These are phyloP conservation scores for Parnassius mnemosyne DNA, from an alignment of 2,888 invertebrate genomes.

Conservation along the genomic window DNA sequence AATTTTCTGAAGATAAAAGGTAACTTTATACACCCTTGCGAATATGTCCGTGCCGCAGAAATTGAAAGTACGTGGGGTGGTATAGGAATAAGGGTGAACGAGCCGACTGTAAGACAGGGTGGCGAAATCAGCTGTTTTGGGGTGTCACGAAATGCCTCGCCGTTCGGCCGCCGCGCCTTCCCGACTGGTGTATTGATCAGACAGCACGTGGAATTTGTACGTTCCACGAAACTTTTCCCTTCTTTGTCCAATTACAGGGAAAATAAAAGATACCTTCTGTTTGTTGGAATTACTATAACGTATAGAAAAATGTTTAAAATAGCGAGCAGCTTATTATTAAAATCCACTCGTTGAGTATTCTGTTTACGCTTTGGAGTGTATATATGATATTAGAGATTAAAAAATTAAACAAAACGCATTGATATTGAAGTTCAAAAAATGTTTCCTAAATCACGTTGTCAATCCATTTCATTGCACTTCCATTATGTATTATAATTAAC, in stretches of 20 bases:
- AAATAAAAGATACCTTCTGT: slow-evolving; percentile 6
- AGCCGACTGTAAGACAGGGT: slow-evolving; percentile 54
- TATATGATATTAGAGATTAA: too few relatives aligned
- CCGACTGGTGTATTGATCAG: slow-evolving; percentile 76
- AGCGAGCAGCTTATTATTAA: too few relatives aligned
- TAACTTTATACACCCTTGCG: slow-evolving; percentile 19
- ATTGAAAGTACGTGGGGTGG: slow-evolving; percentile 55
- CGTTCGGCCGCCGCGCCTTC: slow-evolving; percentile 77
- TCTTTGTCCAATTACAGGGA: slow-evolving; percentile 28
- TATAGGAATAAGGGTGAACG: slow-evolving; percentile 60
- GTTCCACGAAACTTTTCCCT: slow-evolving; percentile 41
- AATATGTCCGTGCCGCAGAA: slow-evolving; percentile 37
- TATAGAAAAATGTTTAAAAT: too few relatives aligned
- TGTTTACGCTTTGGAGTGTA: too few relatives aligned
- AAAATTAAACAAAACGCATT: too few relatives aligned
- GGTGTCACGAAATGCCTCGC: slow-evolving; percentile 68
- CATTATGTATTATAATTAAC: not conserved
- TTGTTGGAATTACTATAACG: too few relatives aligned
- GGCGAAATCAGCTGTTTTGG: slow-evolving; percentile 74
- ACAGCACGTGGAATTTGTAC: slow-evolving; percentile 68
- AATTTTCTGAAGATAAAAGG: slow-evolving; percentile 24
- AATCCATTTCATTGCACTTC: too few relatives aligned
- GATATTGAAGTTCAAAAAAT: too few relatives aligned
- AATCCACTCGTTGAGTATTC: too few relatives aligned
- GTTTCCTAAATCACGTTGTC: too few relatives aligned